Conservation (phyloP, 1,140 invertebrate species). For the Lerema accius region DNA sequence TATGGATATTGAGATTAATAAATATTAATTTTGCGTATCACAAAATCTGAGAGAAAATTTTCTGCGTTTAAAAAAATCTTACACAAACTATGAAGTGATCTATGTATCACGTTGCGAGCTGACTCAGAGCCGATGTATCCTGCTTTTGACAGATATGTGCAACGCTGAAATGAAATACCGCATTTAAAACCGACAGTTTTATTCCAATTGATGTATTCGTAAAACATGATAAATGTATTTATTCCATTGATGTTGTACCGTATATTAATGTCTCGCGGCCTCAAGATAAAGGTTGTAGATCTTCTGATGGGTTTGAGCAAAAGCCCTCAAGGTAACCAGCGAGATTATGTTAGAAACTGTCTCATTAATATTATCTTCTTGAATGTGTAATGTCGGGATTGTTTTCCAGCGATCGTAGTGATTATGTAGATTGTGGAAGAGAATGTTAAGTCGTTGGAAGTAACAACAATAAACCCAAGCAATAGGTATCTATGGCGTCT, state of each 20-base stretch:
- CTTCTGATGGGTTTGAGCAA: constrained; percentile 9
- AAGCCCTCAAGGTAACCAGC: constrained; percentile 24
- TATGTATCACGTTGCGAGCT: not conserved
- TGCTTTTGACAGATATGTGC: constrained; percentile 30
- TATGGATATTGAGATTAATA: constrained; percentile 2
- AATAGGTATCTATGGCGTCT: no score
- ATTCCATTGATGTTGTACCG: constrained; percentile 41
- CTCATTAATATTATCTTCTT: constrained; percentile 35
- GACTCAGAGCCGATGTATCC: constrained; percentile 10
- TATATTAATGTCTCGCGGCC: constrained; percentile 33
- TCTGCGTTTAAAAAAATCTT: no score
- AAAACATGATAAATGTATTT: constrained; percentile 43
- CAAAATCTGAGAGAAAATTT: not conserved
- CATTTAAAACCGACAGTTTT: constrained; percentile 41
- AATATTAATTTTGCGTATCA: not conserved
- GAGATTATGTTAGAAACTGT: constrained; percentile 30
- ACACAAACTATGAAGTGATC: not conserved
- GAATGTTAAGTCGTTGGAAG: no score
- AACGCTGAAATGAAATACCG: constrained; percentile 27
- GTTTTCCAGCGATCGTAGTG: no score
- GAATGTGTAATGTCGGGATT: no score
- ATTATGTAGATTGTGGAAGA: no score
- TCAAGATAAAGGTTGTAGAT: constrained; percentile 24
- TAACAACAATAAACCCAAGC: no score
- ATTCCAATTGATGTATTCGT: constrained; percentile 47